Evolutionary conservation across 2,113 vertebrate genomes (phyloP).

Genomic region (Pseudorasbora parva): DNA sequence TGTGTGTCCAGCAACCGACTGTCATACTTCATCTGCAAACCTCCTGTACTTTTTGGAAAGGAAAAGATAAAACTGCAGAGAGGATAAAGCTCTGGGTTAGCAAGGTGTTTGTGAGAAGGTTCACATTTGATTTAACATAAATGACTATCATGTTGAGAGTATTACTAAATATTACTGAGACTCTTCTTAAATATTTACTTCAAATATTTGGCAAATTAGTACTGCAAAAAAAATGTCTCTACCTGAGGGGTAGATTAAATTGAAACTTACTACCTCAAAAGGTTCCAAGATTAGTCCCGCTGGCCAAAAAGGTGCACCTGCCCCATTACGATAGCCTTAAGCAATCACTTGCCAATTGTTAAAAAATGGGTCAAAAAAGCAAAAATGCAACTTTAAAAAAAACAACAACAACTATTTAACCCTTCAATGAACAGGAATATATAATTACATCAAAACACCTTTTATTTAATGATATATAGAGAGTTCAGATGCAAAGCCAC

Average conservation of each 20-base stretch:
- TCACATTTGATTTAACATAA: not conserved
- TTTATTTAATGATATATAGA: too few relatives aligned
- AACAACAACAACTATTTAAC: not conserved
- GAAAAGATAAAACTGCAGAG: not conserved
- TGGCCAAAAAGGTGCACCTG: not conserved
- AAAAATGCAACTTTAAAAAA: not conserved
- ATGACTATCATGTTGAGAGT: not conserved
- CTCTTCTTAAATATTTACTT: not conserved
- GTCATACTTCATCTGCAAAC: constrained; percentile 40
- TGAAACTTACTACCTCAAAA: not conserved
- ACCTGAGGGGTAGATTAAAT: not conserved
- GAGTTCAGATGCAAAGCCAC: too few relatives aligned
- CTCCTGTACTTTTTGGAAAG: constrained; percentile 31
- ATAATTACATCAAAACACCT: not conserved
- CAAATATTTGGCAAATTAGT: not conserved
- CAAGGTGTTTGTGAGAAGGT: constrained; percentile 12
- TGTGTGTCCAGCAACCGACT: constrained; percentile 28
- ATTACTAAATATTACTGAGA: not conserved
- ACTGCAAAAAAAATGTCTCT: not conserved
- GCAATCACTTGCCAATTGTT: not conserved
- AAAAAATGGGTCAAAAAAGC: not conserved
- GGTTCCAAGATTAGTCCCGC: not conserved
- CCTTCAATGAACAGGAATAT: not conserved
- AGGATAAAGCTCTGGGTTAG: not conserved
- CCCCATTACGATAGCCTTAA: not conserved